A percentile compares a stretch with the other conserved stretches of the same genome.
Conservation (phyloP, 2,888 invertebrate species). For the Tenthredo notha region DNA sequence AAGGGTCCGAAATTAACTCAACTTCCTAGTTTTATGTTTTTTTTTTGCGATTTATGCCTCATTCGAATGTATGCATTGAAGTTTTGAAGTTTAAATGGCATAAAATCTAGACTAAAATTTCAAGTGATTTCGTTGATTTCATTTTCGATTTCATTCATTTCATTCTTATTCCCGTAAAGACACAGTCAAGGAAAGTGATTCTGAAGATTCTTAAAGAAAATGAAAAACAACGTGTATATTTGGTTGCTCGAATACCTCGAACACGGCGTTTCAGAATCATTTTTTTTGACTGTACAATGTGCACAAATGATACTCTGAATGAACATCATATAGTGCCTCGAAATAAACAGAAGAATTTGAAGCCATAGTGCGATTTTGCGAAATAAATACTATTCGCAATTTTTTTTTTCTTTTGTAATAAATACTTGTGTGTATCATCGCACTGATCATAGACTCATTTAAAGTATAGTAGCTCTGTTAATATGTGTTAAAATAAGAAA, state of each 20-base stretch:
- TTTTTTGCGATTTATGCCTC: neutral
- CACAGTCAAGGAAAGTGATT: no score
- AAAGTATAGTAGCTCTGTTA: no score
- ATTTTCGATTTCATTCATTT: no score
- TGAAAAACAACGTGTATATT: no score
- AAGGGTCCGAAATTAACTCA: neutral
- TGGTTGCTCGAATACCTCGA: no score
- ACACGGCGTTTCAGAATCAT: no score
- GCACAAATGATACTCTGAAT: neutral
- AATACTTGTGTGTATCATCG: neutral
- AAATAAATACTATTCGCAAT: neutral
- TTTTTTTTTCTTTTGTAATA: neutral
- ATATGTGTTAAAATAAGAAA: neutral
- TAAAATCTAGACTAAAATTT: no score
- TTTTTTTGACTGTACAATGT: no score
- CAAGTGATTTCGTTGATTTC: no score
- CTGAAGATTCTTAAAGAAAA: no score
- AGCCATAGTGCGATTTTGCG: neutral
- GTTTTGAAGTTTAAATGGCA: neutral
- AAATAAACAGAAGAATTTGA: neutral
- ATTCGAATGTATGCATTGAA: neutral
- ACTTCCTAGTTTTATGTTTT: no score
- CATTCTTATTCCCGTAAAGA: no score
- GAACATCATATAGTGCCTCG: neutral
- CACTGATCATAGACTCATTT: neutral